Conservation (phyloP, 2,113 vertebrate genomes). For the Circaetus cinerascens region DNA sequence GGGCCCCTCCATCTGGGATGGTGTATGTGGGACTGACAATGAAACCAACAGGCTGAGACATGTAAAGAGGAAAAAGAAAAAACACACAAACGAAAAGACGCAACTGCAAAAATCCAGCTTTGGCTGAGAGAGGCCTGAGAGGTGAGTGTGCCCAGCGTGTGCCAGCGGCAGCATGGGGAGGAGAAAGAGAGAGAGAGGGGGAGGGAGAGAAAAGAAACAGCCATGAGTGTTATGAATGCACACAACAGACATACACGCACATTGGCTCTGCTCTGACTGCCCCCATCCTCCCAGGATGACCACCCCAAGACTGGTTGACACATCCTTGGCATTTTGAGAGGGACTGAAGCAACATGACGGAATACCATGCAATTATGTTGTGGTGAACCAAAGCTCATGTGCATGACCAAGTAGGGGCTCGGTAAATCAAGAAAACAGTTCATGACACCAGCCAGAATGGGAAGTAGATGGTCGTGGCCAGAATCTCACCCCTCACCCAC, state of each 20-base stretch:
- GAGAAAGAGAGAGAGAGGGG: conserved; percentile 60
- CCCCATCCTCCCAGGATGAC: neutral
- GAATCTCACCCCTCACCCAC: neutral
- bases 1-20: conserved; percentile 40
- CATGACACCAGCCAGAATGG: neutral
- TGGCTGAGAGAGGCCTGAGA: conserved; percentile 97
- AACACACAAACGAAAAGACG: conserved; percentile 84
- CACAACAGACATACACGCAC: conserved; percentile 53
- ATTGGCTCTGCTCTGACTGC: conserved; percentile 1
- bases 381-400: conserved; percentile 24
- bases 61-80: conserved; percentile 57
- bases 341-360: conserved; percentile 51
- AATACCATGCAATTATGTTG: conserved; percentile 34
- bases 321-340: neutral
- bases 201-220: conserved; percentile 79
- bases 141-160: conserved; percentile 74
- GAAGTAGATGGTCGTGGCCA: neutral
- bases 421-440: neutral
- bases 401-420: neutral
- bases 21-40: conserved; percentile 21
- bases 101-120: conserved; percentile 99
- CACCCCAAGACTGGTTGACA: neutral
- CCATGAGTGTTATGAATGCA: conserved; percentile 77
- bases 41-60: conserved; percentile 57
- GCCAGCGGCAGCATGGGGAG: conserved; percentile 84